Base-by-base conservation (phyloP, 2,113 vertebrate genomes). In the Equus przewalskii region DNA sequence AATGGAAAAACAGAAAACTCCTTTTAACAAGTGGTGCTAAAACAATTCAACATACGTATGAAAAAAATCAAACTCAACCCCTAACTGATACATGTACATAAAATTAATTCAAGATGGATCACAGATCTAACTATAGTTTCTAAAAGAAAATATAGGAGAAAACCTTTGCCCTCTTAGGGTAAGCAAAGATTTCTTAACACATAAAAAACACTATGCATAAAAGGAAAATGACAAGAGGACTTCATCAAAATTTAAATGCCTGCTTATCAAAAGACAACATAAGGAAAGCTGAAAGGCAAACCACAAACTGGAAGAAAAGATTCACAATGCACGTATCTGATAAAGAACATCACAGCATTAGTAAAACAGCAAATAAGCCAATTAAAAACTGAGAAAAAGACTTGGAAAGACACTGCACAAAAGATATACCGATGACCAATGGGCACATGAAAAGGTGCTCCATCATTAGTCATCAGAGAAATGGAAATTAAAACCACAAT, bases 271-370 rank as follows among this genome's bases (percentile, higher is more conserved):
- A 78, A 90, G 36, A 97, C 1, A 88, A 19, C 33, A 89, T 41
- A 64, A 86, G 60, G 69, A 84, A 96, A n/a, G 92, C 0, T 82
- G 5, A 92, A 96, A 92, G 28, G 18, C 36, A 95, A 97, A 88
- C 44, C 67, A 93, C 72, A 87, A 94, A 56, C 5, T 62, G 11
- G 51, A 94, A 89, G 84, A 83, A 91, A 87, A 94, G 60, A 51
- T 5, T 82, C 41, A 87, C 28, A 75, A 91, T 78, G 26, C 54
- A 95, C 6, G 18, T 44, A 62, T n/a, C 44, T 93, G 79, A 51
- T 64, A 60, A 96, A 81, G 16, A 90, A 67, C 70, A 89, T 70
- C 3, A 89, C 21, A 75, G n/a, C 14, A 80, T 86, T 76, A 92
- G 85, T 44, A 64, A 80, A 84, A 75, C 19, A 95, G 60, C 41